Percentiles rank a stretch among this genome's conserved stretches.
These are phyloP conservation scores for Timema cristinae DNA, from an alignment of 2,888 invertebrate species.

Conservation along the genomic window DNA sequence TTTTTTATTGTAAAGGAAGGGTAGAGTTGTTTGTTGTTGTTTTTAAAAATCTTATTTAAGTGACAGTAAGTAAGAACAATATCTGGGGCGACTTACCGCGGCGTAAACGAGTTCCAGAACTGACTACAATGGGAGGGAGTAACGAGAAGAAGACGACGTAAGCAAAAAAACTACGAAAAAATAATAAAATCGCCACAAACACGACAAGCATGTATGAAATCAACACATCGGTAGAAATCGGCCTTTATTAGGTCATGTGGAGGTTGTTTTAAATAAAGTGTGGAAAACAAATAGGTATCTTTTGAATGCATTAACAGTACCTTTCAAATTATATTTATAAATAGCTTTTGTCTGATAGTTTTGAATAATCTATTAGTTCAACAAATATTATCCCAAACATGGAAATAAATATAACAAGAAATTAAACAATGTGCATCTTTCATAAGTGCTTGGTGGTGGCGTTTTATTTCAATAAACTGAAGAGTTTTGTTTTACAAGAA, in stretches of 20 bases:
- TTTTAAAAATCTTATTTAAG: slow-evolving; percentile 25
- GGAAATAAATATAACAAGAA: slow-evolving; percentile 17
- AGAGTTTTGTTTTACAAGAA: slow-evolving; percentile 24
- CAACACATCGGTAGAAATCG: no score
- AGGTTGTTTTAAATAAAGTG: no score
- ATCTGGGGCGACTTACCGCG: slow-evolving; percentile 77
- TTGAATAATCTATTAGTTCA: no score
- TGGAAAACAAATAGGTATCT: no score
- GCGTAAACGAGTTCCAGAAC: slow-evolving; percentile 98
- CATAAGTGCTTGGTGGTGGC: slow-evolving; percentile 25
- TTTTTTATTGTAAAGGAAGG: neutral
- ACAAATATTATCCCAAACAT: neutral
- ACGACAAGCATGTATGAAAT: slow-evolving; percentile 14
- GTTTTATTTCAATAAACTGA: slow-evolving; percentile 25
- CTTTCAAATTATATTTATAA: no score
- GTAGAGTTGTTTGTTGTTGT: slow-evolving; percentile 29
- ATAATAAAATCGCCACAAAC: slow-evolving; percentile 14
- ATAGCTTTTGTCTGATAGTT: no score
- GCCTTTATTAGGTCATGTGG: no score
- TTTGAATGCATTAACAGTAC: no score
- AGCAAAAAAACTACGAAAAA: slow-evolving; percentile 28
- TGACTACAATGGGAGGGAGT: slow-evolving; percentile 69
- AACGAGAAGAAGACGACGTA: slow-evolving; percentile 59
- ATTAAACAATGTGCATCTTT: slow-evolving; percentile 15
- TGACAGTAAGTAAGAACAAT: slow-evolving; percentile 36